A percentile compares a stretch with the other conserved stretches of the same genome.
Conservation (phyloP, 2,113 vertebrate species). For the Athene noctua region DNA sequence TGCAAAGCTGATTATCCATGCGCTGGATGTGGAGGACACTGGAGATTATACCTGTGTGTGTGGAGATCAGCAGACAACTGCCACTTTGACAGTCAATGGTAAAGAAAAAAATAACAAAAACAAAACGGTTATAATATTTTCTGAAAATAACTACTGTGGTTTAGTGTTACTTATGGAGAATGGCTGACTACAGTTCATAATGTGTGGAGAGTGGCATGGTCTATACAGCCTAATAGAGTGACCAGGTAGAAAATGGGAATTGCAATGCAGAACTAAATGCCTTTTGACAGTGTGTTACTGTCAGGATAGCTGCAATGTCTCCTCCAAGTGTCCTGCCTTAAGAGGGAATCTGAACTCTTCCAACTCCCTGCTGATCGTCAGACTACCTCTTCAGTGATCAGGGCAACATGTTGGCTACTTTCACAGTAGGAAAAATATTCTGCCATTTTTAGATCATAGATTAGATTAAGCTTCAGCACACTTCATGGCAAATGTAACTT, state of each 20-base stretch:
- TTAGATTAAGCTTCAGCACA: neutral
- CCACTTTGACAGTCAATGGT: slow-evolving; percentile 84
- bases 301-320: neutral
- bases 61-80: slow-evolving; percentile 77
- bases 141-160: neutral
- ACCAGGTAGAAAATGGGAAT: neutral
- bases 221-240: neutral
- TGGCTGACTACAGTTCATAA: accelerated
- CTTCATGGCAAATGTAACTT: neutral
- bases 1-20: slow-evolving; percentile 71
- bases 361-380: neutral
- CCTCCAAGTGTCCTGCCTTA: neutral
- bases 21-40: slow-evolving; percentile 72
- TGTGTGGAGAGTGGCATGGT: neutral
- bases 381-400: neutral
- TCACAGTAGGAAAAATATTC: neutral
- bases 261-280: neutral
- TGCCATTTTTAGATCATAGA: neutral
- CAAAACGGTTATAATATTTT: neutral
- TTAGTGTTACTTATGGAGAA: neutral
- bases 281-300: neutral
- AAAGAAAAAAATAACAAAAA: slow-evolving; percentile 25
- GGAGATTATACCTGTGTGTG: slow-evolving; percentile 76
- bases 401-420: neutral
- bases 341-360: neutral